A percentile compares a stretch with the other conserved stretches of the same genome.
These are phyloP conservation scores for Coregonus sp. DNA, from an alignment of 2,797 vertebrate species.

Conservation along the genomic window DNA sequence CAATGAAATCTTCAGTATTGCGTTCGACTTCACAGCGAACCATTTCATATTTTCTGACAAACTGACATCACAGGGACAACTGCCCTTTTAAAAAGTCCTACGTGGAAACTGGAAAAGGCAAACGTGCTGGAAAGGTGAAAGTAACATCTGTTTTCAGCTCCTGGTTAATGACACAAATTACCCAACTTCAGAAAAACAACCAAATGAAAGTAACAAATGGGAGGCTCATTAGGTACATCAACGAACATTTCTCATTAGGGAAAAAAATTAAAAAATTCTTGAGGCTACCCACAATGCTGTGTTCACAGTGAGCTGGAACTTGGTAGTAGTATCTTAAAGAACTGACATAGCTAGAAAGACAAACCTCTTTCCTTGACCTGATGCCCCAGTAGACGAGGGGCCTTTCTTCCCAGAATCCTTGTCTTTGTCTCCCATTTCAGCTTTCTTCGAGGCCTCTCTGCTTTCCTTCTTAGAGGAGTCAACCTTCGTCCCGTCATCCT, in stretches of 20 bases:
- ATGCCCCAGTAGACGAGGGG: slow-evolving; percentile 95
- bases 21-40: slow-evolving; percentile 93
- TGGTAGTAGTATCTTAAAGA: slow-evolving; percentile 95
- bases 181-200: slow-evolving; percentile 85
- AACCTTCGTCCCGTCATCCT: slow-evolving; percentile 89
- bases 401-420: slow-evolving; percentile 99
- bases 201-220: slow-evolving; percentile 76
- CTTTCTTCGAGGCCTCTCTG: slow-evolving; percentile 95
- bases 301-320: slow-evolving; percentile 98
- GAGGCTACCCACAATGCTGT: slow-evolving; percentile 98
- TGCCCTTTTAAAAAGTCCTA: slow-evolving; percentile 83
- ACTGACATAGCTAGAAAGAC: slow-evolving; percentile 99
- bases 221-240: slow-evolving; percentile 91
- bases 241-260: slow-evolving; percentile 75
- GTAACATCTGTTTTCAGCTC: slow-evolving; percentile 80
- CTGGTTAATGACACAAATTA: slow-evolving; percentile 81
- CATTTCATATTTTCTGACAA: slow-evolving; percentile 88
- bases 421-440: slow-evolving; percentile 98
- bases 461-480: slow-evolving; percentile 92
- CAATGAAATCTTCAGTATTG: slow-evolving; percentile 97
- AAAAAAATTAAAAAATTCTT: slow-evolving; percentile 83
- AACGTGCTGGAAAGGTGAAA: slow-evolving; percentile 87
- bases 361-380: slow-evolving; percentile 99
- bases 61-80: slow-evolving; percentile 90
- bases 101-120: slow-evolving; percentile 79